Evolutionary conservation across 1,140 invertebrate species (phyloP).

Genomic region (Heliconius melpomene): DNA sequence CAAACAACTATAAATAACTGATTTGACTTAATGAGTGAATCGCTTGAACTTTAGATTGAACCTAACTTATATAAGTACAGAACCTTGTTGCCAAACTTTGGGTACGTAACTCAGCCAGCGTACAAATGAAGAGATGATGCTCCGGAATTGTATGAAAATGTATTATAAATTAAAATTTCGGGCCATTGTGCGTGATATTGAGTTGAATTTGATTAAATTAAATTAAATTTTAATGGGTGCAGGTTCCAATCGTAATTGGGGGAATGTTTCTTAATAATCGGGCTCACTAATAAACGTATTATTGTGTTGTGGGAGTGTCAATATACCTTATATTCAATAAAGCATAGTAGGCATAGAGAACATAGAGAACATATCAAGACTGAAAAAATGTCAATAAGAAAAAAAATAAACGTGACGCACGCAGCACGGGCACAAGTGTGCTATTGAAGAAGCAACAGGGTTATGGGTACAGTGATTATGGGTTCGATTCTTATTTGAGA

Average conservation of each 20-base stretch:
- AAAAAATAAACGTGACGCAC: too few species aligned
- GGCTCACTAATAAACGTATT: too few species aligned
- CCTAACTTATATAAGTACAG: not conserved
- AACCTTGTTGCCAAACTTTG: not conserved
- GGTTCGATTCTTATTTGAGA: too few species aligned
- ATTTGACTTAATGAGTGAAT: not conserved
- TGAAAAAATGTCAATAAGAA: too few species aligned
- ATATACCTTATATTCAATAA: too few species aligned
- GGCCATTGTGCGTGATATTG: not conserved
- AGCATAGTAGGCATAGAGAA: too few species aligned
- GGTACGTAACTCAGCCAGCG: not conserved
- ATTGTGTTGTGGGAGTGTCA: too few species aligned
- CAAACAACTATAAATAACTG: not conserved
- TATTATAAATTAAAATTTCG: not conserved
- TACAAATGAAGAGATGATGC: not conserved
- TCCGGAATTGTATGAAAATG: not conserved
- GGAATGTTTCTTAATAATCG: too few species aligned
- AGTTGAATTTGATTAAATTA: not conserved
- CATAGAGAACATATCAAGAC: too few species aligned
- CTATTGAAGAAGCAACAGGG: too few species aligned
- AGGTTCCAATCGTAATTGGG: not conserved
- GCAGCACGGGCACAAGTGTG: too few species aligned
- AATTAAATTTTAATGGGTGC: not conserved
- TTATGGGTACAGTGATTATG: too few species aligned
- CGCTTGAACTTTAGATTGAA: constrained; percentile 6